phyloP scores from a whole-genome alignment of 1,140 invertebrate genomes.

The Micrasema minimum region DNA sequence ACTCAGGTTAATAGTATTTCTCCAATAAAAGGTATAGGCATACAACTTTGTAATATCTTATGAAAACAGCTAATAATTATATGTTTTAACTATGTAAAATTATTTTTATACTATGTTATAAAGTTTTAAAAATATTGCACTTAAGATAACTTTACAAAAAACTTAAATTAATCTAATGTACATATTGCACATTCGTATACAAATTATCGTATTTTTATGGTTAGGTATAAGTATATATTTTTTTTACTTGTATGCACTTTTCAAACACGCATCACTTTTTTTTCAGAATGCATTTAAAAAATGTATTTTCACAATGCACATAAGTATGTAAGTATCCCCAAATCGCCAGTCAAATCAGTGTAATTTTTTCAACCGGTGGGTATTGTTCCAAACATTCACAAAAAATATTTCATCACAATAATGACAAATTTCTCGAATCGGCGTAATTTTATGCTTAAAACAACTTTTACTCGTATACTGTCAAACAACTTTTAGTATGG shows the following conservation, averaged over 20 bases:
- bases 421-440: background rate
- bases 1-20: background rate
- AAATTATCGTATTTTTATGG: conserved; percentile 24
- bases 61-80: background rate
- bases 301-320: conserved; percentile 10
- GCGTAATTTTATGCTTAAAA: conserved; percentile 1
- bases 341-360: no score
- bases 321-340: background rate
- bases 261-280: conserved; percentile 7
- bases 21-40: background rate
- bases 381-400: no score
- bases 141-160: background rate
- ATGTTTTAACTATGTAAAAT: conserved; percentile 16
- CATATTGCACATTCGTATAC: conserved; percentile 52
- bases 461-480: conserved; percentile 21
- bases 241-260: conserved; percentile 16
- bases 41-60: conserved; percentile 23
- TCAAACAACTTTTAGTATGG: conserved; percentile 4
- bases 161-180: conserved; percentile 20
- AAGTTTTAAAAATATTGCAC: conserved; percentile 28
- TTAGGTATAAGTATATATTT: background rate
- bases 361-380: no score
- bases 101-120: conserved; percentile 1
- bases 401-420: conserved; percentile 16
- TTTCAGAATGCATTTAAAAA: background rate